Evolutionary conservation across 2,113 vertebrate genomes (phyloP).

Genomic region (Motacilla alba): DNA sequence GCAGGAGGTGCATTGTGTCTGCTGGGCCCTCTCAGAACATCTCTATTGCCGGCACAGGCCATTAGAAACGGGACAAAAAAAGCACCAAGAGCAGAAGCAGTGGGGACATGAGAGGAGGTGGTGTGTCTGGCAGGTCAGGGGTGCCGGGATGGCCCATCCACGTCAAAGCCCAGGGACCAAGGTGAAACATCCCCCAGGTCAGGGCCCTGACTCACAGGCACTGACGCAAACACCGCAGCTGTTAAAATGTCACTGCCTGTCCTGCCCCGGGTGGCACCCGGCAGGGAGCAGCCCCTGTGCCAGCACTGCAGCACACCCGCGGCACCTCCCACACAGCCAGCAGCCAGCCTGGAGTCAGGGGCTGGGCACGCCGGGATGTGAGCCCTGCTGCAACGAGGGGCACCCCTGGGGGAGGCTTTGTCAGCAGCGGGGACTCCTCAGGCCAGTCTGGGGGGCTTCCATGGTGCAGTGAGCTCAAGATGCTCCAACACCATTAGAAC

Average conservation of each 20-base stretch:
- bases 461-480: background rate
- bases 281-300: background rate
- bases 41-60: background rate
- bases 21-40: background rate
- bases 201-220: background rate
- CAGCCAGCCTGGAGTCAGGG: background rate
- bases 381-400: background rate
- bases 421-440: background rate
- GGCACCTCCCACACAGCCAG: background rate
- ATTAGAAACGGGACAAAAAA: background rate
- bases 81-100: background rate
- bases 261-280: background rate
- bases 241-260: background rate
- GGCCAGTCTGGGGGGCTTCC: background rate
- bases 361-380: accelerated
- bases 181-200: background rate
- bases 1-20: background rate
- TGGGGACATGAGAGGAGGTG: background rate
- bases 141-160: background rate
- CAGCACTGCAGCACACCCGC: accelerated
- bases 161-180: background rate
- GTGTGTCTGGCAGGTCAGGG: background rate
- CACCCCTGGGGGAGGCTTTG: background rate
- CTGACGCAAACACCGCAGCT: background rate
- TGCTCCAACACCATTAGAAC: background rate